Conservation (phyloP, 2,888 invertebrate genomes). For the Cephus spinipes region DNA sequence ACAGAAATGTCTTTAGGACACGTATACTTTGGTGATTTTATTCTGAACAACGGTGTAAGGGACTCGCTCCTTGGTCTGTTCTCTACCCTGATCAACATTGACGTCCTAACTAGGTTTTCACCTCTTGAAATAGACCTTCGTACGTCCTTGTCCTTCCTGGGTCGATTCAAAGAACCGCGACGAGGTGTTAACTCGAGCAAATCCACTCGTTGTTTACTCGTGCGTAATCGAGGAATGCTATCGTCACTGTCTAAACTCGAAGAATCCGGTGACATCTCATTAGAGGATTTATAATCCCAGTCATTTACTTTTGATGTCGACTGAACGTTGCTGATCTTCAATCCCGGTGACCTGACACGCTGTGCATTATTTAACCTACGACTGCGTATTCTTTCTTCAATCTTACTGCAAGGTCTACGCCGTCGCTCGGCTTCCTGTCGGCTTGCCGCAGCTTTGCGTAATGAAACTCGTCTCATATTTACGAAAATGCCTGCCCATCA, state of each 20-base stretch:
- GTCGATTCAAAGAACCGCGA: neutral
- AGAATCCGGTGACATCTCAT: neutral
- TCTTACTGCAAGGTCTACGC: conserved; percentile 1
- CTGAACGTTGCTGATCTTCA: neutral
- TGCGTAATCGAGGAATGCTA: neutral
- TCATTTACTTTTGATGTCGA: neutral
- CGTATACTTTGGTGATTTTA: neutral
- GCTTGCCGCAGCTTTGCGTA: neutral
- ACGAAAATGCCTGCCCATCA: neutral
- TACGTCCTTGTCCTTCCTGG: neutral
- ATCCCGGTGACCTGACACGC: neutral
- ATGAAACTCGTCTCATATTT: neutral
- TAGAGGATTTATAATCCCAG: neutral
- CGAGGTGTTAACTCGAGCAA: neutral
- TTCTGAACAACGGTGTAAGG: neutral
- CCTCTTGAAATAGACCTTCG: neutral
- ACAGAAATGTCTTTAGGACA: neutral
- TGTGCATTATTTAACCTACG: neutral
- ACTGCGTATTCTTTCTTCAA: neutral
- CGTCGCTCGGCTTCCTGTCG: neutral
- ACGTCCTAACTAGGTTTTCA: neutral
- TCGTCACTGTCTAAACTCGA: neutral
- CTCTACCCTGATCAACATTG: neutral
- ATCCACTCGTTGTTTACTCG: conserved; percentile 12
- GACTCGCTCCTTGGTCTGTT: neutral